phyloP scores from a whole-genome alignment of 2,797 vertebrate species.

The Artibeus lituratus region DNA sequence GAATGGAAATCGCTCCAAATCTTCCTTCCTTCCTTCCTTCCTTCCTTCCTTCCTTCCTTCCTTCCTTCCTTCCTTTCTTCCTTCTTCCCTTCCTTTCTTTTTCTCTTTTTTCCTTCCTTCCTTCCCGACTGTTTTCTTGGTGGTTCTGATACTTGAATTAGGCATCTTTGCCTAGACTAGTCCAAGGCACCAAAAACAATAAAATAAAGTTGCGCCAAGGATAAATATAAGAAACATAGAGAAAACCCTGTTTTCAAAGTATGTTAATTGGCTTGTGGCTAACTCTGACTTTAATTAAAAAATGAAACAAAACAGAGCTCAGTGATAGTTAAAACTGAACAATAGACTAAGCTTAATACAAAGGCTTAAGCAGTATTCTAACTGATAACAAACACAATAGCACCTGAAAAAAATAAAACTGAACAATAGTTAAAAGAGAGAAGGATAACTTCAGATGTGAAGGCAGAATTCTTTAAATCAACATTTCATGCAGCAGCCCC shows the following conservation, averaged over 20 bases:
- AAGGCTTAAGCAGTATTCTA: not conserved
- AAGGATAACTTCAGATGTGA: not conserved
- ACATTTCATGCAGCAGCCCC: not conserved
- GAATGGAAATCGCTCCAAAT: not conserved
- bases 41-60: not conserved
- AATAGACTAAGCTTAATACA: not conserved
- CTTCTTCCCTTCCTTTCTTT: not conserved
- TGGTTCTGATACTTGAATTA: not conserved
- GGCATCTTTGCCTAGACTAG: not conserved
- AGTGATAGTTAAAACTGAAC: not conserved
- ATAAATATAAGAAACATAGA: not conserved
- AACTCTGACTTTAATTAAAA: constrained; percentile 12
- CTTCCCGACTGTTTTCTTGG: not conserved
- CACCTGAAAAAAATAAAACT: not conserved
- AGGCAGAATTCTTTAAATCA: not conserved
- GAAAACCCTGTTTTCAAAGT: not conserved
- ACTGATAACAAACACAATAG: not conserved
- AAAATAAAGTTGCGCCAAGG: not conserved
- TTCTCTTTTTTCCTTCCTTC: not conserved
- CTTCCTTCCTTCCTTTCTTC: not conserved
- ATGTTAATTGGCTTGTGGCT: not conserved
- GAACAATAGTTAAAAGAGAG: not conserved
- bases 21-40: not conserved
- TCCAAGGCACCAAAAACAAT: not conserved
- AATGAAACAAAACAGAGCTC: not conserved